Percentiles rank a stretch among this genome's conserved stretches.
Conservation (phyloP, 2,113 vertebrate species). For the Psittacula cyanocephala region DNA sequence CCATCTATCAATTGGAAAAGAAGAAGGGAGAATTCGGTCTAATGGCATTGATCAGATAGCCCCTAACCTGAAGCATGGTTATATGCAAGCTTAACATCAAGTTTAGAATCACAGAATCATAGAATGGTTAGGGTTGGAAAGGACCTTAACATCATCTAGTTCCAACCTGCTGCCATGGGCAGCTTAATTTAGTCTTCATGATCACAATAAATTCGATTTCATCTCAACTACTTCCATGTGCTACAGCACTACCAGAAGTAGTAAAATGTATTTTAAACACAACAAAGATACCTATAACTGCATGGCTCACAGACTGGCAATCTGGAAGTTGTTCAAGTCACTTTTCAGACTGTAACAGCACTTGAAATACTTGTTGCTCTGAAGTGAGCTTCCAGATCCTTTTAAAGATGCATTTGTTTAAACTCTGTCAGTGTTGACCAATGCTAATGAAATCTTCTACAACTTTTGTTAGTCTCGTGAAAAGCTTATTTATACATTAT, state of each 20-base stretch:
- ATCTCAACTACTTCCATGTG: background rate
- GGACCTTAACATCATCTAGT: too few species aligned
- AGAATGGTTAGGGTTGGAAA: too few species aligned
- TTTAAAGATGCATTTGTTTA: background rate
- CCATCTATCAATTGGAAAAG: background rate
- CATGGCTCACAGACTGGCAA: background rate
- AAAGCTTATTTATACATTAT: background rate
- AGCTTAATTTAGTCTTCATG: background rate
- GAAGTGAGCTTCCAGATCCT: background rate
- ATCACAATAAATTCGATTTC: background rate
- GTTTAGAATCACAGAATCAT: too few species aligned
- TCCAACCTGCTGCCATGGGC: too few species aligned
- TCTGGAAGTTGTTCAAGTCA: background rate
- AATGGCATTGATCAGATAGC: background rate
- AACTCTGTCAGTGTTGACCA: background rate
- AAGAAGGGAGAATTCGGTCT: background rate
- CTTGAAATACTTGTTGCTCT: background rate
- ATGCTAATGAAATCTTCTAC: background rate
- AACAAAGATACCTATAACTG: background rate
- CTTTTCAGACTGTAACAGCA: background rate
- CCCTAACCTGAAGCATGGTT: background rate
- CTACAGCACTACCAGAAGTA: background rate
- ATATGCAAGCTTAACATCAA: background rate
- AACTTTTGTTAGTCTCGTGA: background rate
- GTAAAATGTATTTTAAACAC: background rate